Evolutionary conservation across 2,113 vertebrate genomes (phyloP).

Genomic region (Oplegnathus fasciatus): DNA sequence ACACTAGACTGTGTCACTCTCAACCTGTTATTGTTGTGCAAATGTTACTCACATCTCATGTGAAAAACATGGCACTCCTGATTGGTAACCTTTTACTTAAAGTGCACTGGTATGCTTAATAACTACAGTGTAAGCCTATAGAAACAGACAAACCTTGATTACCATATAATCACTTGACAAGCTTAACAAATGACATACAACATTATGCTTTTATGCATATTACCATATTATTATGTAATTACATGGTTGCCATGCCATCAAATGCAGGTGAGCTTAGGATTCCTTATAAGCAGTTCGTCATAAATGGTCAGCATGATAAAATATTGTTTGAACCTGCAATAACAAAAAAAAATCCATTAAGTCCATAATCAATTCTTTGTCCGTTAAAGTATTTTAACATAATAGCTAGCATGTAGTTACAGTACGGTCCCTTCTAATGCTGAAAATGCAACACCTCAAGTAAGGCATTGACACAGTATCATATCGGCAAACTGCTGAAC

Average conservation of each 20-base stretch:
- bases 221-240: background rate
- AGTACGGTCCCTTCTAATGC: background rate
- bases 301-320: background rate
- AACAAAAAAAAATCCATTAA: background rate
- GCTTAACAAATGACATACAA: background rate
- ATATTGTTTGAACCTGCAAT: background rate
- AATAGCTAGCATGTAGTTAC: background rate
- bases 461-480: background rate
- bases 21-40: slow-evolving; percentile 71
- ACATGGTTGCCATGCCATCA: background rate
- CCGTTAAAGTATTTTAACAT: background rate
- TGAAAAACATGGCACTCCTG: slow-evolving; percentile 11
- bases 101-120: background rate
- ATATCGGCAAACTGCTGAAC: background rate
- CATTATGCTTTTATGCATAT: slow-evolving; percentile 1
- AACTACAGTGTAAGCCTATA: background rate
- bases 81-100: slow-evolving; percentile 31
- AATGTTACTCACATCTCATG: slow-evolving; percentile 41
- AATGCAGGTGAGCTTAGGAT: background rate
- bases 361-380: background rate
- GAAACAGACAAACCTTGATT: background rate
- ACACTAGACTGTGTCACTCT: slow-evolving; percentile 52
- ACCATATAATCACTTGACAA: background rate
- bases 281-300: background rate
- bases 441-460: background rate